These are phyloP conservation scores for Caenorhabditis remanei DNA, from an alignment of 1,140 invertebrate species.

Conservation along the genomic window DNA sequence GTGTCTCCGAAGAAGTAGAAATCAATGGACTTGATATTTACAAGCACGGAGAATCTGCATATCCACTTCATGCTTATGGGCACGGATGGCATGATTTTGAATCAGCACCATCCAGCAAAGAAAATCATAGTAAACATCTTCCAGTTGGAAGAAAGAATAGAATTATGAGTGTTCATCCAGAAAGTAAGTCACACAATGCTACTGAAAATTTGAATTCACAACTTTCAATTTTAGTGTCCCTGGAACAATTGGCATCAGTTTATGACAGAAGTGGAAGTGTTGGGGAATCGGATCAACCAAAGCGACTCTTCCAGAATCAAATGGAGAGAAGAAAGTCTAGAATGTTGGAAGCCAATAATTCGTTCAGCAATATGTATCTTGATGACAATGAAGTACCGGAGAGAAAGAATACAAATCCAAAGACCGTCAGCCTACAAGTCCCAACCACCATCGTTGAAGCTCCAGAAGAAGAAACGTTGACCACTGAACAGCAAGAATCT, in stretches of 20 bases:
- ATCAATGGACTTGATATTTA: slow-evolving; percentile 64
- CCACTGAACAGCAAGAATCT: not conserved
- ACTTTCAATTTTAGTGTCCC: slow-evolving; percentile 57
- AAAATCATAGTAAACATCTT: not conserved
- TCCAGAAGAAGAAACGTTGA: not conserved
- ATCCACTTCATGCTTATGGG: slow-evolving; percentile 64
- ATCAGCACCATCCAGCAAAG: not conserved
- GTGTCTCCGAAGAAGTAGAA: slow-evolving; percentile 61
- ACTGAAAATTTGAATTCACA: not conserved
- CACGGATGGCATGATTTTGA: slow-evolving; percentile 64
- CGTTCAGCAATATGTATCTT: not conserved
- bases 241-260: slow-evolving; percentile 63
- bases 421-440: slow-evolving; percentile 14
- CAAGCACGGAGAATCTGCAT: slow-evolving; percentile 65
- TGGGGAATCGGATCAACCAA: slow-evolving; percentile 2
- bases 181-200: not conserved
- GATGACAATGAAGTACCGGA: slow-evolving; percentile 1
- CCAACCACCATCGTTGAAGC: not conserved
- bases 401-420: slow-evolving; percentile 19
- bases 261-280: slow-evolving; percentile 60
- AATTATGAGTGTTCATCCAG: slow-evolving; percentile 18
- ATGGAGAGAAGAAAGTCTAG: not conserved
- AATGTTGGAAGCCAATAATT: slow-evolving; percentile 9
- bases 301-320: not conserved
- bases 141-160: slow-evolving; percentile 30